phyloP scores from a whole-genome alignment of 1,140 invertebrate genomes.

The Pseudomyrmex concolor region DNA sequence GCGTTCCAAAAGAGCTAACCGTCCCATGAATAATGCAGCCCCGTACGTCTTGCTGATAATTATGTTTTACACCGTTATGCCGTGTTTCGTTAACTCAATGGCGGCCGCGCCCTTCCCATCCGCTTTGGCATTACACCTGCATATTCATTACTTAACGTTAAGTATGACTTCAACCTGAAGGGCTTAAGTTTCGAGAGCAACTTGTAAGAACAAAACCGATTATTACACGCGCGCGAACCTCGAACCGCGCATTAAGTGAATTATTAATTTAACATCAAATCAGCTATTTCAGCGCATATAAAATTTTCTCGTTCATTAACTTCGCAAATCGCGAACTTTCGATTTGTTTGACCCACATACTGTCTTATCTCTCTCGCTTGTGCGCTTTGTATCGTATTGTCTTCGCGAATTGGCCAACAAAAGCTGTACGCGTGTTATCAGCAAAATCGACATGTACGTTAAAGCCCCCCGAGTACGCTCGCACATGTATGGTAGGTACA shows the following conservation, averaged over 20 bases:
- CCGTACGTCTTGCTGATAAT: constrained; percentile 82
- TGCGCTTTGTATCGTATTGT: constrained; percentile 44
- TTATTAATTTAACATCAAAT: constrained; percentile 47
- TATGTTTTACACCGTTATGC: constrained; percentile 83
- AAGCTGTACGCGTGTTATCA: constrained; percentile 48
- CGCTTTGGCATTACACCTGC: constrained; percentile 75
- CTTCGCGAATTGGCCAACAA: constrained; percentile 34
- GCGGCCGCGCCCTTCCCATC: constrained; percentile 73
- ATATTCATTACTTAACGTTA: constrained; percentile 81
- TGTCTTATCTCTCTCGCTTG: no score
- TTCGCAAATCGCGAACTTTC: constrained; percentile 10
- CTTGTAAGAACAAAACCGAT: constrained; percentile 15
- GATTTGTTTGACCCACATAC: no score
- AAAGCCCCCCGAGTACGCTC: constrained; percentile 54
- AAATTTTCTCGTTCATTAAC: constrained; percentile 16
- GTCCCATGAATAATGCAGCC: constrained; percentile 81
- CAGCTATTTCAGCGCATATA: neutral
- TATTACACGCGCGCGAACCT: constrained; percentile 38
- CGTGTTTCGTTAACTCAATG: constrained; percentile 81
- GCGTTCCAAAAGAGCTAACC: constrained; percentile 79
- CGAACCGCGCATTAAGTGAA: constrained; percentile 24
- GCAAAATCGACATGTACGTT: constrained; percentile 64
- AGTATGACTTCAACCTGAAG: constrained; percentile 74
- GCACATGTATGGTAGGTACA: constrained; percentile 47
- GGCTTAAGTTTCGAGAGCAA: constrained; percentile 28